These are phyloP conservation scores for Alectoris magna DNA, from an alignment of 2,797 vertebrate genomes.

Conservation along the genomic window DNA sequence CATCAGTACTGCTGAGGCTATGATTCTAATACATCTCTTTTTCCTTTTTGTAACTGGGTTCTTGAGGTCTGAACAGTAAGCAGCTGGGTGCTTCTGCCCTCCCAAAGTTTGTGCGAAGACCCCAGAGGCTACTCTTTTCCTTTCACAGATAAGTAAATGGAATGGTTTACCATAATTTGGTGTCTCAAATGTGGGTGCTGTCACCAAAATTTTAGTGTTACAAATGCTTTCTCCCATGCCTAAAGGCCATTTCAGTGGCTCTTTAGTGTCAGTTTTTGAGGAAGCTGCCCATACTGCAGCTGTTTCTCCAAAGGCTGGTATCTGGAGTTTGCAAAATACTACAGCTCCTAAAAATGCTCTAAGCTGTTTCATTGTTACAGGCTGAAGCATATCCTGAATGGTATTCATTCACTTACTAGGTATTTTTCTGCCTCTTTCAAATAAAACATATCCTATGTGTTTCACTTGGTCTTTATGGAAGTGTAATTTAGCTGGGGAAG, in stretches of 20 bases:
- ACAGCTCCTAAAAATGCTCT: not conserved
- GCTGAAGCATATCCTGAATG: not conserved
- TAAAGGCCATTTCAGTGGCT: not conserved
- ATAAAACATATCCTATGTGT: not conserved
- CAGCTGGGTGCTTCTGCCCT: not conserved
- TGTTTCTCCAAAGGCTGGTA: not conserved
- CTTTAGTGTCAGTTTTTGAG: not conserved
- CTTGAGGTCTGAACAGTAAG: not conserved
- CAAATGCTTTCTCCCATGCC: not conserved
- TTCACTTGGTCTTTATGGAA: not conserved
- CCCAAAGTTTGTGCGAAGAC: not conserved
- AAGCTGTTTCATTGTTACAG: not conserved
- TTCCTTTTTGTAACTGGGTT: not conserved
- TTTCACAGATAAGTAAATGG: not conserved
- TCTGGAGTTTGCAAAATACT: not conserved
- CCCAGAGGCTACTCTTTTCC: not conserved
- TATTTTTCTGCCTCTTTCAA: not conserved
- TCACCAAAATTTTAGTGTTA: not conserved
- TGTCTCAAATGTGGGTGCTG: not conserved
- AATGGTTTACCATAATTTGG: not conserved
- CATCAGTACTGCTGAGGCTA: not conserved
- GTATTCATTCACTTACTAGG: not conserved
- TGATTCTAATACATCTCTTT: not conserved
- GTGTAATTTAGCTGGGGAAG: not conserved
- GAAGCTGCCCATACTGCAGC: not conserved